Percentiles rank a stretch among this genome's conserved stretches.
Conservation (phyloP, 2,888 invertebrate genomes). For the Xanthia togata region DNA sequence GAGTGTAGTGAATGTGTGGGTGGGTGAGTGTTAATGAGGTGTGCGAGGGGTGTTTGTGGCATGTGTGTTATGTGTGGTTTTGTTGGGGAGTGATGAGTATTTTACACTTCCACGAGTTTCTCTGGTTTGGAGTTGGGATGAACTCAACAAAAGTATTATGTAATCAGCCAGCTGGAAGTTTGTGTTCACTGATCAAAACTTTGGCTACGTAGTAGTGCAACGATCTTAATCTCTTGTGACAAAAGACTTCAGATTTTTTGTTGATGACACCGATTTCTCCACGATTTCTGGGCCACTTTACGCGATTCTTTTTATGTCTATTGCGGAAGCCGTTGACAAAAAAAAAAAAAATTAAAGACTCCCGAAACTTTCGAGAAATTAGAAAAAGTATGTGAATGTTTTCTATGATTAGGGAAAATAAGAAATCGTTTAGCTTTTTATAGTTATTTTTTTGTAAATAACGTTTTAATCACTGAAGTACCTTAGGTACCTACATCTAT, state of each 20-base stretch:
- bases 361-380: not conserved
- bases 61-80: no score
- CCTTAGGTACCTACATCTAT: no score
- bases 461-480: not conserved
- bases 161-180: not conserved
- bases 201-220: not conserved
- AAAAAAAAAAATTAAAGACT: not conserved
- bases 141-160: not conserved
- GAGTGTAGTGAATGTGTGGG: no score
- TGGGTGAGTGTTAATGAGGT: no score
- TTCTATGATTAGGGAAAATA: not conserved
- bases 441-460: not conserved
- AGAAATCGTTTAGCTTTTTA: no score
- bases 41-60: no score
- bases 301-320: not conserved
- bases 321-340: not conserved
- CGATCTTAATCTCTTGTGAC: not conserved
- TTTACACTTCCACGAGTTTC: no score
- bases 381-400: not conserved
- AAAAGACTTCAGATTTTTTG: not conserved
- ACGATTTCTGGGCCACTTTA: not conserved
- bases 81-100: no score
- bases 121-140: not conserved
- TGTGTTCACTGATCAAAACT: not conserved
- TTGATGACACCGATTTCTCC: constrained; percentile 2